Percentiles rank a stretch among this genome's conserved stretches.
Evolutionary conservation across 1,140 invertebrate genomes (phyloP).

Genomic region (Araneus ventricosus): DNA sequence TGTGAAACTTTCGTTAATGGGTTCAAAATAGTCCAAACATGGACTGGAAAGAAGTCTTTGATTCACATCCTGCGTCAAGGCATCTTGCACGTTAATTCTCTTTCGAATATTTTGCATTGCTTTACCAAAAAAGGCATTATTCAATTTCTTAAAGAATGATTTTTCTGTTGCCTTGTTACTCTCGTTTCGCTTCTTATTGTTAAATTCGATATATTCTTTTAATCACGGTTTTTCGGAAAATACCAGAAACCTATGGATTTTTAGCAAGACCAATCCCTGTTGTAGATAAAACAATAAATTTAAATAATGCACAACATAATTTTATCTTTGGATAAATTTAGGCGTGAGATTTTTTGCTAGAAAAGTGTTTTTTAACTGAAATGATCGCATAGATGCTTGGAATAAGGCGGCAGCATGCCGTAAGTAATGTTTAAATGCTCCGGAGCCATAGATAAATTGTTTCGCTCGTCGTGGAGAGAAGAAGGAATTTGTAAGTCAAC

Average conservation of each 20-base stretch:
- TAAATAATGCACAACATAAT: constrained; percentile 82
- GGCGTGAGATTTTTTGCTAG: constrained; percentile 51
- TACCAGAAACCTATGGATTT: too few relatives aligned
- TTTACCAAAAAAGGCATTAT: constrained; percentile 82
- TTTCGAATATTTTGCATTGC: constrained; percentile 81
- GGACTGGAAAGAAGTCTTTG: too few relatives aligned
- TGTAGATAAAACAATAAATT: too few relatives aligned
- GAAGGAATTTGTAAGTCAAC: too few relatives aligned
- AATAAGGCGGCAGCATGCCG: constrained; percentile 41
- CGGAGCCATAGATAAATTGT: too few relatives aligned
- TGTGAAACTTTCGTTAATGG: constrained; percentile 69
- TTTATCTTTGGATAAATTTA: constrained; percentile 75
- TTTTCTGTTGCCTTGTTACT: constrained; percentile 77
- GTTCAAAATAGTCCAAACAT: too few relatives aligned
- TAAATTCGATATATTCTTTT: constrained; percentile 80
- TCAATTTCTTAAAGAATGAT: constrained; percentile 80
- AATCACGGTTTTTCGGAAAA: constrained; percentile 82
- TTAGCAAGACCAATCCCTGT: constrained; percentile 80
- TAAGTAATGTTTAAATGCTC: too few relatives aligned
- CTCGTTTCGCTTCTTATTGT: constrained; percentile 74
- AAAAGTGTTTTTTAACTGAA: constrained; percentile 17
- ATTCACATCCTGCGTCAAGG: constrained; percentile 77
- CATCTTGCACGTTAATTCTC: constrained; percentile 79
- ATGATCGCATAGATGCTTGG: constrained; percentile 22
- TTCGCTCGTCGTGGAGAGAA: too few relatives aligned